Percentiles rank a stretch among this genome's conserved stretches.
Evolutionary conservation across 2,888 invertebrate genomes (phyloP).

Genomic region (Cataglyphis rosenhaueri): DNA sequence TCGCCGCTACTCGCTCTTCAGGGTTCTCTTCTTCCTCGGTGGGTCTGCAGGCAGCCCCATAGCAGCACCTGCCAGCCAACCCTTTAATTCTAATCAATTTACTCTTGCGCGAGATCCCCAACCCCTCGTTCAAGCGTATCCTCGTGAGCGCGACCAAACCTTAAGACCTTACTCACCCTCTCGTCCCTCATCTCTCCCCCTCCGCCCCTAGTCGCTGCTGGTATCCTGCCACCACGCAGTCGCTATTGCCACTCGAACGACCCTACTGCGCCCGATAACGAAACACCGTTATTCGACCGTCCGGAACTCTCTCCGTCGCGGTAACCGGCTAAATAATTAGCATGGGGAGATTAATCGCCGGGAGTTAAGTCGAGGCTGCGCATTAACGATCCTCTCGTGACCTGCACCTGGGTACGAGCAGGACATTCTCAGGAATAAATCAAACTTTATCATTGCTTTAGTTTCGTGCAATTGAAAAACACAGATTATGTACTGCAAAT

Average conservation of each 20-base stretch:
- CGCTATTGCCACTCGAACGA: conserved; percentile 60
- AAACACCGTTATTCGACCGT: conserved; percentile 72
- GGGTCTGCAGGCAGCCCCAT: conserved; percentile 69
- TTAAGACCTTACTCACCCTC: conserved; percentile 58
- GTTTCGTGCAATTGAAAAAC: not conserved
- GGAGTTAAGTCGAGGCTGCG: conserved; percentile 75
- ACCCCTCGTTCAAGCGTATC: conserved; percentile 66
- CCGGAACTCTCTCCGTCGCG: conserved; percentile 64
- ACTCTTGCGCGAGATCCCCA: conserved; percentile 79
- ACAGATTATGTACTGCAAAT: not conserved
- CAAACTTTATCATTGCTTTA: not conserved
- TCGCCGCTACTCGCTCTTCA: conserved; percentile 55
- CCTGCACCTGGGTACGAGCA: conserved; percentile 42
- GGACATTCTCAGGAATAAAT: conserved; percentile 6
- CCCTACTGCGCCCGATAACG: conserved; percentile 73
- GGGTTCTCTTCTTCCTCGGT: conserved; percentile 60
- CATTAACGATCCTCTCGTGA: conserved; percentile 66
- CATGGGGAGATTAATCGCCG: conserved; percentile 81
- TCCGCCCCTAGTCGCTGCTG: not conserved
- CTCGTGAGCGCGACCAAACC: conserved; percentile 71
- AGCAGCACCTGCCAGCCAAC: conserved; percentile 75
- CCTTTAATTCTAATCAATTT: conserved; percentile 85
- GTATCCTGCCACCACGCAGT: conserved; percentile 27
- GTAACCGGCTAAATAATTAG: conserved; percentile 84
- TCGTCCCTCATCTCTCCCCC: conserved; percentile 20